Conservation (phyloP, 2,888 invertebrate genomes). For the Lepidocyrtoides sp. region DNA sequence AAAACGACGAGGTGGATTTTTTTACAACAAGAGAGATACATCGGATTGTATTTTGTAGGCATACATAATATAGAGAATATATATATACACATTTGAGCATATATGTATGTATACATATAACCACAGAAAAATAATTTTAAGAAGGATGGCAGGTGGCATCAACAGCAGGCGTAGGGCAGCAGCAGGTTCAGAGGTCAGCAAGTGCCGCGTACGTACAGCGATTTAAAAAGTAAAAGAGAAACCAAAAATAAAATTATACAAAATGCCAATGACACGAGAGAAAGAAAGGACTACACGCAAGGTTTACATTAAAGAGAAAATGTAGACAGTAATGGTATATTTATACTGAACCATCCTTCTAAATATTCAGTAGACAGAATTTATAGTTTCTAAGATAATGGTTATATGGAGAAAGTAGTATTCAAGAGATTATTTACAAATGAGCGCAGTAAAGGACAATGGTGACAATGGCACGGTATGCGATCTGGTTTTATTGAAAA, state of each 20-base stretch:
- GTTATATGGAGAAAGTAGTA: background rate
- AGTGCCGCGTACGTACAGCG: conserved; percentile 71
- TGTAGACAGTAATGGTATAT: no score
- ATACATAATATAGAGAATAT: conserved; percentile 25
- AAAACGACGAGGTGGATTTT: background rate
- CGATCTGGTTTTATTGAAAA: background rate
- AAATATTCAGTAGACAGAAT: background rate
- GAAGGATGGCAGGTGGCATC: conserved; percentile 54
- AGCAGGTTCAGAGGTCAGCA: conserved; percentile 74
- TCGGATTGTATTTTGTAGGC: conserved; percentile 28
- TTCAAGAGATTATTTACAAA: background rate
- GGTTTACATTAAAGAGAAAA: no score
- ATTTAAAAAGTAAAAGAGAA: conserved; percentile 46
- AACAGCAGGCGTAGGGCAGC: conserved; percentile 60
- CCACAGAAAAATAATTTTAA: conserved; percentile 34
- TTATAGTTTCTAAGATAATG: background rate
- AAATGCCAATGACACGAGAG: no score
- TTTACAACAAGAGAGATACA: background rate
- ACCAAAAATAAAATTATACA: conserved; percentile 1
- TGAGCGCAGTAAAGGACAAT: background rate
- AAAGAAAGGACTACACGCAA: no score
- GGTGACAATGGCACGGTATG: background rate
- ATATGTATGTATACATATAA: background rate
- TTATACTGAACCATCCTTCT: background rate
- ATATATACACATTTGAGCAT: no score